phyloP scores from a whole-genome alignment of 2,888 invertebrate species.

The Trachelus iudaicus region DNA sequence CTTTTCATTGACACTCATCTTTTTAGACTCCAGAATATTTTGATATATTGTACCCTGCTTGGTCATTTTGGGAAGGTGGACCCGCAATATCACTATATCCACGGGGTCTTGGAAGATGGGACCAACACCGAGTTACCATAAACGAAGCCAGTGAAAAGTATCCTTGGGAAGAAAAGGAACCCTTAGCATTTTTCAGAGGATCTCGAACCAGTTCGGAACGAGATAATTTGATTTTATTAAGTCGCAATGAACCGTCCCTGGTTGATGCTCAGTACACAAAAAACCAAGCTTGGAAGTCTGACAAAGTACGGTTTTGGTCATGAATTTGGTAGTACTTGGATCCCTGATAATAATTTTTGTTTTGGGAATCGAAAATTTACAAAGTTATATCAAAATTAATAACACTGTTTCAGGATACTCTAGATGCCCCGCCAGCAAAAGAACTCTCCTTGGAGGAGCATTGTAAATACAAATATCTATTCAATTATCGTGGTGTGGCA shows the following conservation, averaged over 20 bases:
- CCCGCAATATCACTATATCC: slow-evolving; percentile 96
- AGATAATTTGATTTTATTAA: slow-evolving; percentile 87
- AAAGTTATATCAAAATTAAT: neutral
- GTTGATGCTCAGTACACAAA: slow-evolving; percentile 96
- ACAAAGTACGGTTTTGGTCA: slow-evolving; percentile 70
- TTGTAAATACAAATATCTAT: slow-evolving; percentile 92
- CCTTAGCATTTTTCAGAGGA: slow-evolving; percentile 88
- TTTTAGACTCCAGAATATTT: slow-evolving; percentile 77
- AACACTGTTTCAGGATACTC: slow-evolving; percentile 77
- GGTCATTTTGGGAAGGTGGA: slow-evolving; percentile 99
- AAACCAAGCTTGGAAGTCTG: slow-evolving; percentile 98
- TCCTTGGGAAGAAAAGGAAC: slow-evolving; percentile 82
- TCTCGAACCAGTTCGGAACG: slow-evolving; percentile 93
- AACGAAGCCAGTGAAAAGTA: slow-evolving; percentile 73
- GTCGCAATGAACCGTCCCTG: slow-evolving; percentile 78
- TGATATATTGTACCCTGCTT: slow-evolving; percentile 96
- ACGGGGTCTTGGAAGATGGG: slow-evolving; percentile 94
- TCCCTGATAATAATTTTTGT: slow-evolving; percentile 12
- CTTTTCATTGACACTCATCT: neutral
- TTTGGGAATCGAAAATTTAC: slow-evolving; percentile 4
- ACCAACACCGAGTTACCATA: slow-evolving; percentile 80
- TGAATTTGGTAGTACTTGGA: slow-evolving; percentile 2
- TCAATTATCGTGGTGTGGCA: slow-evolving; percentile 96
- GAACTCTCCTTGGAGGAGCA: slow-evolving; percentile 93
- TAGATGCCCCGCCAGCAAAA: slow-evolving; percentile 82